phyloP scores from a whole-genome alignment of 2,797 vertebrate species.

The Euphonia xanthogaster region DNA sequence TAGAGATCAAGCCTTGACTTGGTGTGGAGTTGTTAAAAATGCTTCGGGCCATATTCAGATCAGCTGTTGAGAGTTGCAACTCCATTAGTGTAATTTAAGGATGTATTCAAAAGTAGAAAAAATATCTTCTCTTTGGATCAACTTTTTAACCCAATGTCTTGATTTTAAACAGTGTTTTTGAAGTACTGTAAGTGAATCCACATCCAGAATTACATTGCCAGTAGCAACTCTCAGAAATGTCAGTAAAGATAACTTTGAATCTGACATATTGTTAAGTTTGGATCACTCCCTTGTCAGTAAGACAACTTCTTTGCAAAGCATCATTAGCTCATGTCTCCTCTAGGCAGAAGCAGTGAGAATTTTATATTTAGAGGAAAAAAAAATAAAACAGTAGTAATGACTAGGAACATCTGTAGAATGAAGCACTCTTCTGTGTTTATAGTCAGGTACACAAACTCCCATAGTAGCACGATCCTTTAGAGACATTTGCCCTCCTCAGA shows the following conservation, averaged over 20 bases:
- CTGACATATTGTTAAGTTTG: constrained; percentile 32
- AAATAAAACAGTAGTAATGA: background rate
- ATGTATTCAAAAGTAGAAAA: background rate
- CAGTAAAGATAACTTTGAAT: constrained; percentile 35
- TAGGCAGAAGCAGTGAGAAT: background rate
- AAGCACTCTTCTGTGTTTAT: background rate
- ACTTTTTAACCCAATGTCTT: background rate
- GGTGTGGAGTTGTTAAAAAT: background rate
- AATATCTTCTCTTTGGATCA: background rate
- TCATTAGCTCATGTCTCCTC: constrained; percentile 25
- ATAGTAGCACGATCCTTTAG: background rate
- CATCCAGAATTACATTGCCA: constrained; percentile 8
- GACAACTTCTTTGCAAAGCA: constrained; percentile 8
- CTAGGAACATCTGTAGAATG: background rate
- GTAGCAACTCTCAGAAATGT: background rate
- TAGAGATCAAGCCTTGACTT: background rate
- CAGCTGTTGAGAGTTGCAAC: background rate
- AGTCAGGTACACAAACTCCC: background rate
- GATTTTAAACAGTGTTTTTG: constrained; percentile 5
- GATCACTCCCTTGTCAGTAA: background rate
- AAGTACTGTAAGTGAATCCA: background rate
- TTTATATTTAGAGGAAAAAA: background rate
- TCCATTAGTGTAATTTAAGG: background rate
- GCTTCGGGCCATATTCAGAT: background rate
- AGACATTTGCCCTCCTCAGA: background rate